Conservation (phyloP, 2,797 vertebrate genomes). For the Sebastes trivittatus region DNA sequence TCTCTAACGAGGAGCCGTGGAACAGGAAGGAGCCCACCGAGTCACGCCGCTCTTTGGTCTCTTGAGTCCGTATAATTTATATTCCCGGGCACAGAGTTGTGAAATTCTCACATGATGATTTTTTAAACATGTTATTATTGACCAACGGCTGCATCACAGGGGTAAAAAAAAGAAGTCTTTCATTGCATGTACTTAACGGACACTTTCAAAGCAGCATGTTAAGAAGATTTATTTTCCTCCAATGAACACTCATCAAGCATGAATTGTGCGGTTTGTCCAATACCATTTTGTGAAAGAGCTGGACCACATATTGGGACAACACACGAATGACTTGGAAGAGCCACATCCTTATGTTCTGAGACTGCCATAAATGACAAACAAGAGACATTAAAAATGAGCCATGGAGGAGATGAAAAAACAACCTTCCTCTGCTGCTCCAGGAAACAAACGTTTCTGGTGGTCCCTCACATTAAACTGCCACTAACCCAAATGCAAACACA, state of each 20-base stretch:
- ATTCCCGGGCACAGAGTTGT: slow-evolving; percentile 17
- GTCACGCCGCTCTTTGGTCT: slow-evolving; percentile 3
- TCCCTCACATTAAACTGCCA: slow-evolving; percentile 62
- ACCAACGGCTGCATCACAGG: slow-evolving; percentile 16
- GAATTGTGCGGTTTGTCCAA: slow-evolving; percentile 62
- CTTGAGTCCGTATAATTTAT: not conserved
- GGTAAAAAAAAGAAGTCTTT: not conserved
- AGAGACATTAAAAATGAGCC: slow-evolving; percentile 59
- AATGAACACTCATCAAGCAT: slow-evolving; percentile 57
- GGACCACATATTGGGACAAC: slow-evolving; percentile 51
- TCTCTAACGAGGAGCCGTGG: slow-evolving; percentile 18
- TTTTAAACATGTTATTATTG: slow-evolving; percentile 26
- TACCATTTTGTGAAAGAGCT: slow-evolving; percentile 42
- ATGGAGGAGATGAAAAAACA: slow-evolving; percentile 39
- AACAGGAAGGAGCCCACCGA: slow-evolving; percentile 13
- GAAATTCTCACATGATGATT: slow-evolving; percentile 42
- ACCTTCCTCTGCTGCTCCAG: slow-evolving; percentile 41
- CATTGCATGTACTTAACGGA: slow-evolving; percentile 28
- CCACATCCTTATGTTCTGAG: slow-evolving; percentile 64
- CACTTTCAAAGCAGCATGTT: slow-evolving; percentile 45
- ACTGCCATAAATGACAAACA: slow-evolving; percentile 65
- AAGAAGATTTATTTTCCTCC: slow-evolving; percentile 61
- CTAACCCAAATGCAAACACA: slow-evolving; percentile 65
- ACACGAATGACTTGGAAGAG: slow-evolving; percentile 41
- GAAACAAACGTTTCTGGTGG: slow-evolving; percentile 73